phyloP scores from a whole-genome alignment of 2,113 vertebrate genomes.

The Dipodomys stephensi region DNA sequence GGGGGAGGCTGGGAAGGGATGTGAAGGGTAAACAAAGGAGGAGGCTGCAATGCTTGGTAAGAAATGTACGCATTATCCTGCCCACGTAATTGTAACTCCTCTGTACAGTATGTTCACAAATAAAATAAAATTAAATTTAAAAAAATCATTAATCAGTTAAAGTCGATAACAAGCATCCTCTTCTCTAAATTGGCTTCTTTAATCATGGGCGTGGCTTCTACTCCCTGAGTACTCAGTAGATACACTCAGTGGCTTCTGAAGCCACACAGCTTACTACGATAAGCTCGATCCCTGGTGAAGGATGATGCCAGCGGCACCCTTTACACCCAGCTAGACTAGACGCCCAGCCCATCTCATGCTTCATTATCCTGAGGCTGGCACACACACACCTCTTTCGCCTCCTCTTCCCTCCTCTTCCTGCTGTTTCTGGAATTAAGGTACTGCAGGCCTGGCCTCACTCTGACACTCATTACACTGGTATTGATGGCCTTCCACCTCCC shows the following conservation, averaged over 20 bases:
- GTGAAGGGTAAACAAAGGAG: too few species aligned
- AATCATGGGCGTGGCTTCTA: not conserved
- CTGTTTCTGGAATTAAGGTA: slow-evolving; percentile 74
- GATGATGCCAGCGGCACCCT: not conserved
- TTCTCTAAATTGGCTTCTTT: not conserved
- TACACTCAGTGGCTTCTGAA: not conserved
- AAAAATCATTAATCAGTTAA: slow-evolving; percentile 45
- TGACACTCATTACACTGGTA: slow-evolving; percentile 74
- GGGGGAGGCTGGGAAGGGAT: too few species aligned
- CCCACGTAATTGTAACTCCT: too few species aligned
- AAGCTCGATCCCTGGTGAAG: not conserved
- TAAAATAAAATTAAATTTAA: too few species aligned
- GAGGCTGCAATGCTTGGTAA: too few species aligned
- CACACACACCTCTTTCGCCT: not conserved
- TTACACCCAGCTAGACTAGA: not conserved
- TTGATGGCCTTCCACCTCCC: slow-evolving; percentile 81
- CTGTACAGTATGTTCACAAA: too few species aligned
- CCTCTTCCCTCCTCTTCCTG: slow-evolving; percentile 5
- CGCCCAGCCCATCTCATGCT: not conserved
- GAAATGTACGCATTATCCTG: too few species aligned
- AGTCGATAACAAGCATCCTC: not conserved
- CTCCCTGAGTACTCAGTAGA: not conserved
- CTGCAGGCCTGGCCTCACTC: slow-evolving; percentile 37
- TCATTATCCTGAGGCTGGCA: not conserved
- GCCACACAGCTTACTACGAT: not conserved